A percentile compares a stretch with the other conserved stretches of the same genome.
Conservation (phyloP, 2,888 invertebrate genomes). For the Rhagonycha lutea region DNA sequence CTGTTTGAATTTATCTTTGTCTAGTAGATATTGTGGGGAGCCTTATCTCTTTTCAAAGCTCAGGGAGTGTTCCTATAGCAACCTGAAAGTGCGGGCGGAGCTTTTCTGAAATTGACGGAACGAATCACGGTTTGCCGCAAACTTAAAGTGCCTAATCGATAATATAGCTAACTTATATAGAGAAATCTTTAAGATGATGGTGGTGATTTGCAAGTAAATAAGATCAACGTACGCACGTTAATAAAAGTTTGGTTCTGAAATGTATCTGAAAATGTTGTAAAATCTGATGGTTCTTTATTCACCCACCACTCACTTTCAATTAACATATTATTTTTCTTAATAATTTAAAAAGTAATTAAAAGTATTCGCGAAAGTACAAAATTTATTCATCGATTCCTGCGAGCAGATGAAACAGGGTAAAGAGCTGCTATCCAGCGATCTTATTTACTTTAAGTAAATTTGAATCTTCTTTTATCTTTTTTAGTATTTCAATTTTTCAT, state of each 20-base stretch:
- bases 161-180: slow-evolving; percentile 45
- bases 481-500: slow-evolving; percentile 33
- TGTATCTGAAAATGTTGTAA: background rate
- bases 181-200: slow-evolving; percentile 35
- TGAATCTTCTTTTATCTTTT: slow-evolving; percentile 16
- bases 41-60: slow-evolving; percentile 39
- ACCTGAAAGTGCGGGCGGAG: slow-evolving; percentile 53
- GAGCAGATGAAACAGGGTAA: background rate
- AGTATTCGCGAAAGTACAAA: background rate
- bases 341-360: background rate
- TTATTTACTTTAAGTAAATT: background rate
- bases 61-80: slow-evolving; percentile 50
- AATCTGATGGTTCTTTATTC: background rate
- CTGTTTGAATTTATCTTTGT: slow-evolving; percentile 34
- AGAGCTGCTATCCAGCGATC: background rate
- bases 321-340: background rate
- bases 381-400: background rate
- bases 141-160: slow-evolving; percentile 55
- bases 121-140: slow-evolving; percentile 57
- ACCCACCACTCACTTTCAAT: background rate
- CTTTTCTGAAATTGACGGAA: slow-evolving; percentile 48
- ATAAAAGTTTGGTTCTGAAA: background rate
- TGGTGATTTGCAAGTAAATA: slow-evolving; percentile 29
- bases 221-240: slow-evolving; percentile 3
- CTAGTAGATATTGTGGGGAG: slow-evolving; percentile 25